These are phyloP conservation scores for Digitonthophagus gazella DNA, from an alignment of 2,888 invertebrate genomes.

Conservation along the genomic window DNA sequence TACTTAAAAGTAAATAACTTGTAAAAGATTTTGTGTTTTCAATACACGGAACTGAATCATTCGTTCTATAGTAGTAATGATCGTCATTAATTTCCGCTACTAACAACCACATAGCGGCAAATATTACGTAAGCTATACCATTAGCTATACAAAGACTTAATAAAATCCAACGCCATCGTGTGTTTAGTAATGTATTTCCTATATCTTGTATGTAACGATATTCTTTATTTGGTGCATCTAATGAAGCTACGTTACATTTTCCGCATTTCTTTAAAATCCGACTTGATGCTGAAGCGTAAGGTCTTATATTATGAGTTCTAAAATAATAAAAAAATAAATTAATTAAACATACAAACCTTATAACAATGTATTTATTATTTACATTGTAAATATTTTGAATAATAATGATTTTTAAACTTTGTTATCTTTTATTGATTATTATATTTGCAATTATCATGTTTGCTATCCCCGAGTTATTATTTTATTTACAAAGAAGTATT, in stretches of 20 bases:
- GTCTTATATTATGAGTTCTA: slow-evolving; percentile 4
- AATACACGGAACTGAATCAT: slow-evolving; percentile 35
- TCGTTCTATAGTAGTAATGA: slow-evolving; percentile 19
- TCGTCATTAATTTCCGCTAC: slow-evolving; percentile 29
- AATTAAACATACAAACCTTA: neutral
- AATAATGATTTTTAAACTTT: no score
- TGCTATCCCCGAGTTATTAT: no score
- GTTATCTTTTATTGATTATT: no score
- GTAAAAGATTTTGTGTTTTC: slow-evolving; percentile 40
- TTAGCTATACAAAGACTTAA: slow-evolving; percentile 46
- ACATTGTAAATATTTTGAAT: no score
- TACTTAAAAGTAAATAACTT: slow-evolving; percentile 43
- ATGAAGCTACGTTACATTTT: slow-evolving; percentile 46
- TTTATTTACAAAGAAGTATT: neutral
- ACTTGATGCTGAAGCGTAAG: slow-evolving; percentile 22
- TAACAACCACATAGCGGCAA: slow-evolving; percentile 32
- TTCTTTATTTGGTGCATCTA: slow-evolving; percentile 37
- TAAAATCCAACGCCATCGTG: slow-evolving; percentile 71
- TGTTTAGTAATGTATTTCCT: slow-evolving; percentile 66
- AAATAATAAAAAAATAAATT: neutral
- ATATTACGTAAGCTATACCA: slow-evolving; percentile 34
- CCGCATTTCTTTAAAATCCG: slow-evolving; percentile 49
- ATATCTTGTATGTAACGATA: slow-evolving; percentile 52
- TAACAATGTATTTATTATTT: neutral
- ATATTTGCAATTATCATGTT: no score